These are phyloP conservation scores for Crossocerus cetratus DNA, from an alignment of 2,888 invertebrate species.

Conservation along the genomic window DNA sequence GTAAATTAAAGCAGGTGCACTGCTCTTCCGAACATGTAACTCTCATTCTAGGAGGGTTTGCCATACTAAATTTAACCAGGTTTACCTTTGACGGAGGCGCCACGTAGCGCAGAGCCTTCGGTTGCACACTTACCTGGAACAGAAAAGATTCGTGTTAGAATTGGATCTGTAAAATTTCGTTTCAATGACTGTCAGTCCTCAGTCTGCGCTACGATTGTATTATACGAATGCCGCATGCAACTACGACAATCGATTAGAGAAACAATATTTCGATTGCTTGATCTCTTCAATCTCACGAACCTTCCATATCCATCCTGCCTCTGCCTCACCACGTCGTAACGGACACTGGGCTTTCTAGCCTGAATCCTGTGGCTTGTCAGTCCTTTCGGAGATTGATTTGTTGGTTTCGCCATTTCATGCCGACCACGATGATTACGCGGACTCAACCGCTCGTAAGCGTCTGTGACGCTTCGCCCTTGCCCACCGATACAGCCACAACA, in stretches of 20 bases:
- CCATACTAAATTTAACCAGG: neutral
- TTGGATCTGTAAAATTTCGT: too few relatives aligned
- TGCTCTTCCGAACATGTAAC: too few relatives aligned
- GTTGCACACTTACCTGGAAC: constrained; percentile 37
- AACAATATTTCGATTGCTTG: too few relatives aligned
- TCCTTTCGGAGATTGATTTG: constrained; percentile 46
- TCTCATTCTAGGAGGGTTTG: neutral
- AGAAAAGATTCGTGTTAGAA: constrained; percentile 6
- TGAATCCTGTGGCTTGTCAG: constrained; percentile 63
- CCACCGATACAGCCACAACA: constrained; percentile 62
- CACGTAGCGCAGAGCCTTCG: neutral
- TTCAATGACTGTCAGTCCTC: too few relatives aligned
- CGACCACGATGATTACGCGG: constrained; percentile 34
- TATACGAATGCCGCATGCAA: too few relatives aligned
- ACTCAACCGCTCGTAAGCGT: constrained; percentile 65
- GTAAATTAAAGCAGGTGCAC: too few relatives aligned
- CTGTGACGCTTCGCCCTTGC: constrained; percentile 34
- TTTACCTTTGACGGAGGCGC: constrained; percentile 1
- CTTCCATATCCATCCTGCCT: constrained; percentile 61
- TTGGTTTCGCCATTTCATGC: constrained; percentile 41
- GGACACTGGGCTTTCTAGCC: constrained; percentile 65
- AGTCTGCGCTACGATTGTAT: too few relatives aligned
- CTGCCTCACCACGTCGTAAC: constrained; percentile 68
- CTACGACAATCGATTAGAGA: too few relatives aligned
- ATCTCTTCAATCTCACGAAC: constrained; percentile 35